A percentile compares a stretch with the other conserved stretches of the same genome.
Conservation (phyloP, 1,140 invertebrate genomes). For the Lordiphosa stackelbergi region DNA sequence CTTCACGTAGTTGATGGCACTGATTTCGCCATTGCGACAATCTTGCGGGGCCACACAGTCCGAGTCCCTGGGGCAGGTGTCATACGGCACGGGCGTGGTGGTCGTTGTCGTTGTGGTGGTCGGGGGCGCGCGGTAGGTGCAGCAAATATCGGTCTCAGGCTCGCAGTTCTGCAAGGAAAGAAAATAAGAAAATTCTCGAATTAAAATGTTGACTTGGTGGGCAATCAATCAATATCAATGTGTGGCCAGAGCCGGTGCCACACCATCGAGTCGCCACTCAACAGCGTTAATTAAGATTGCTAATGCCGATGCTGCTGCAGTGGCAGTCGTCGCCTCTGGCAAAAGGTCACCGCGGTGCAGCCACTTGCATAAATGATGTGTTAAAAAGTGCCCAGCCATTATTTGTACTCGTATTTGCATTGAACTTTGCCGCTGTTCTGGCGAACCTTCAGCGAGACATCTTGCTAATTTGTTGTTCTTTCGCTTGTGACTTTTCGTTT, state of each 20-base stretch:
- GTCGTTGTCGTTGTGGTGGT: slow-evolving; percentile 54
- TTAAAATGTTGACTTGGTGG: background rate
- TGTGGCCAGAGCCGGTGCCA: background rate
- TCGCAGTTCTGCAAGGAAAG: slow-evolving; percentile 55
- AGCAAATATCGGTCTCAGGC: slow-evolving; percentile 60
- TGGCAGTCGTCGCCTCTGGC: slow-evolving; percentile 23
- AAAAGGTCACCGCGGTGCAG: slow-evolving; percentile 58
- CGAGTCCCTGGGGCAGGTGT: slow-evolving; percentile 49
- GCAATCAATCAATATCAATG: background rate
- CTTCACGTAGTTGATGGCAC: slow-evolving; percentile 57
- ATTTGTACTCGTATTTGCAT: slow-evolving; percentile 40
- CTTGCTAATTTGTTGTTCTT: slow-evolving; percentile 43
- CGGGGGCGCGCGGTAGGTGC: slow-evolving; percentile 52
- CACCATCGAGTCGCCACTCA: background rate
- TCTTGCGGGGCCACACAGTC: slow-evolving; percentile 66
- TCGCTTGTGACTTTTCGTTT: no score
- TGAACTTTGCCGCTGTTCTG: slow-evolving; percentile 55
- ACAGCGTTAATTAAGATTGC: slow-evolving; percentile 14
- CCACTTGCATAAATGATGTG: slow-evolving; percentile 61
- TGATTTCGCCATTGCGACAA: slow-evolving; percentile 69
- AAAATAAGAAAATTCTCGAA: background rate
- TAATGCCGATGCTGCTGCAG: slow-evolving; percentile 6
- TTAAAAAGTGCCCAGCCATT: slow-evolving; percentile 43
- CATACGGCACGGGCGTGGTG: slow-evolving; percentile 46
- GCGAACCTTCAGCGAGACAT: slow-evolving; percentile 36